A percentile compares a stretch with the other conserved stretches of the same genome.
phyloP scores from a whole-genome alignment of 2,888 invertebrate species.

The Cheilosia soror region DNA sequence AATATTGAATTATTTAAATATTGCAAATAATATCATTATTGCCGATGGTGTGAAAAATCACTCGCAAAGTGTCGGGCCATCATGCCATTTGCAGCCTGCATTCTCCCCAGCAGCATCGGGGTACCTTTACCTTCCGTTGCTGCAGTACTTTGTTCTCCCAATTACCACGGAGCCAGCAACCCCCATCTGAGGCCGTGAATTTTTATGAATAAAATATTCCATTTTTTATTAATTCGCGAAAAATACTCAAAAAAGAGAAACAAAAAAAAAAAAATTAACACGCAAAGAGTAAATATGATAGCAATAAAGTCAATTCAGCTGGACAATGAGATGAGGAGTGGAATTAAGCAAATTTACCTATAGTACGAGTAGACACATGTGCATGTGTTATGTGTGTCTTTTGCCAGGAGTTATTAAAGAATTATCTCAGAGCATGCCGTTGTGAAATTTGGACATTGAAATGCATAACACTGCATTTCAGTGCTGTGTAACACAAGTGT shows the following conservation, averaged over 20 bases:
- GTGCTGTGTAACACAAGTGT: conserved; percentile 64
- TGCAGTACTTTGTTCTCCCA: conserved; percentile 21
- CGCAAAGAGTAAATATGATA: conserved; percentile 60
- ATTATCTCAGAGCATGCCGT: conserved; percentile 53
- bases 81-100: conserved; percentile 64
- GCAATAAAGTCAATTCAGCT: conserved; percentile 64
- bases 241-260: conserved; percentile 45
- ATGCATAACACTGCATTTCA: conserved; percentile 52
- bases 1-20: conserved; percentile 80
- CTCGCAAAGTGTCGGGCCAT: conserved; percentile 75
- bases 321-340: conserved; percentile 47
- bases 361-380: background rate
- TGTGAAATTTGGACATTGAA: conserved; percentile 56
- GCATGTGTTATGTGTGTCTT: conserved; percentile 37
- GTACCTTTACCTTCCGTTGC: background rate
- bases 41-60: conserved; percentile 76
- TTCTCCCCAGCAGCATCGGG: conserved; percentile 12
- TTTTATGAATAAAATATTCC: conserved; percentile 73
- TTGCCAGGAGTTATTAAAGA: conserved; percentile 66
- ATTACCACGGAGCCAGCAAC: too few species aligned
- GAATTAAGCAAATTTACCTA: conserved; percentile 51
- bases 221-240: conserved; percentile 62
- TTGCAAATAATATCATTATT: conserved; percentile 79
- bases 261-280: conserved; percentile 4
- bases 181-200: conserved; percentile 28